Evolutionary conservation across 2,888 invertebrate genomes (phyloP), one percentile per base, ranked within the genome.

Genomic region (Nineta flava): DNA sequence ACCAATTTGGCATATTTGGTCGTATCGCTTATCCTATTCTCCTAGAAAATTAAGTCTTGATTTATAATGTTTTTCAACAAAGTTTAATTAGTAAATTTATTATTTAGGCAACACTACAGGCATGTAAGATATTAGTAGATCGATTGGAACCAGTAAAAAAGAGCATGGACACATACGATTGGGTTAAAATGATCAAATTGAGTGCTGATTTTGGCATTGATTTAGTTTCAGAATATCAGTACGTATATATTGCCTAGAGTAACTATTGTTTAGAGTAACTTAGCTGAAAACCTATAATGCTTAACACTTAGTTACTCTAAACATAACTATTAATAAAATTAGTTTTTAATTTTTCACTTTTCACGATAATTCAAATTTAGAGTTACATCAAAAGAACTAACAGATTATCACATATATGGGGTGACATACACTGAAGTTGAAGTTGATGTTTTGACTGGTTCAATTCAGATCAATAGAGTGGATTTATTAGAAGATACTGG

Each of bases 391-490:
- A 66, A 67, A 9, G 74, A 76, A 40, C 59, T 80, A 26, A 69
- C 73, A 17, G 58, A 68, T 0, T 87, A 87, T 57, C 63, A 70
- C 34, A 73, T 86, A 47, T 84, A 77, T 58, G 83, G 79, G 1
- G 70, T 76, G 0, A 67, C 75, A 6, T 71, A 77, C 2, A 63
- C 77, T 3, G 88, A 90, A 65, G 74, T 86, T 0, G 85, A 87
- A 65, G 63, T 88, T 0, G 90, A 90, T 62, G 67, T 86, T 10
- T 67, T 90, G 19, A 87, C 87, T 0, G 88, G 88, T 9, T 82
- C 85, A 60, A 77, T 80, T 59, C 70, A 81, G 55, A 63, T 84
- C 4, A 65, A 61, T 12, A 72, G 85, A 54, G 81, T 82, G 0
- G 85, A 87, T 61, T 64, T 87, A 42, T 63, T 84, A 9, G 84